phyloP scores from a whole-genome alignment of 2,888 invertebrate genomes.

The Leuctra nigra region DNA sequence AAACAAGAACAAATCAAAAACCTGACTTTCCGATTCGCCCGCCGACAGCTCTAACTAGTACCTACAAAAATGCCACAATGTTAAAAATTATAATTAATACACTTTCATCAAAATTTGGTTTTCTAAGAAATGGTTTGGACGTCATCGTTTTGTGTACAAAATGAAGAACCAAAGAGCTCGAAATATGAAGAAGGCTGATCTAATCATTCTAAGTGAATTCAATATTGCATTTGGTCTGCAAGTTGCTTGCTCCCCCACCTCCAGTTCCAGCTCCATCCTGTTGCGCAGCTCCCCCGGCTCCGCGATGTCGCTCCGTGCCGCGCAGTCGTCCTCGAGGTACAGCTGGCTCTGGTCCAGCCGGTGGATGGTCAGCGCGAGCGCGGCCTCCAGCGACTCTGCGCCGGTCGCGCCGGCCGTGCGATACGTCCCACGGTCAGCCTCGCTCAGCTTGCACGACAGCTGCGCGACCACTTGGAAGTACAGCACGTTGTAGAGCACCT shows the following conservation, averaged over 20 bases:
- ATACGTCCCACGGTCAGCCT: constrained; percentile 49
- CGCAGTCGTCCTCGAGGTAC: constrained; percentile 50
- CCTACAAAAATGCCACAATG: too few species aligned
- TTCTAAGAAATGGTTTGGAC: too few species aligned
- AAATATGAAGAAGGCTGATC: too few species aligned
- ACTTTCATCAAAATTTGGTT: too few species aligned
- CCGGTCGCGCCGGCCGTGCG: constrained; percentile 29
- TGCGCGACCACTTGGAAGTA: constrained; percentile 86
- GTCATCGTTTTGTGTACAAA: too few species aligned
- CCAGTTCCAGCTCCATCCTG: constrained; percentile 12
- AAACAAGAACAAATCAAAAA: too few species aligned
- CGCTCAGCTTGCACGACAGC: constrained; percentile 61
- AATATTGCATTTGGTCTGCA: too few species aligned
- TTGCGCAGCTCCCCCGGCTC: constrained; percentile 28
- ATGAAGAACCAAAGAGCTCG: too few species aligned
- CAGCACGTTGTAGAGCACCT: constrained; percentile 78
- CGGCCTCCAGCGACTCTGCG: constrained; percentile 38
- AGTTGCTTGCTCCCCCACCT: constrained; percentile 12
- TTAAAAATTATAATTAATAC: too few species aligned
- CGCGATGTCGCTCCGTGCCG: constrained; percentile 34
- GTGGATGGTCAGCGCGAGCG: constrained; percentile 43
- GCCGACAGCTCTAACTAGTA: too few species aligned
- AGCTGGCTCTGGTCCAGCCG: constrained; percentile 50
- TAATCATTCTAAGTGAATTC: too few species aligned
- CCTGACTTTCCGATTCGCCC: too few species aligned